These are phyloP conservation scores for Coelogynopora nodosa DNA, from an alignment of 2,888 invertebrate species.

Conservation along the genomic window DNA sequence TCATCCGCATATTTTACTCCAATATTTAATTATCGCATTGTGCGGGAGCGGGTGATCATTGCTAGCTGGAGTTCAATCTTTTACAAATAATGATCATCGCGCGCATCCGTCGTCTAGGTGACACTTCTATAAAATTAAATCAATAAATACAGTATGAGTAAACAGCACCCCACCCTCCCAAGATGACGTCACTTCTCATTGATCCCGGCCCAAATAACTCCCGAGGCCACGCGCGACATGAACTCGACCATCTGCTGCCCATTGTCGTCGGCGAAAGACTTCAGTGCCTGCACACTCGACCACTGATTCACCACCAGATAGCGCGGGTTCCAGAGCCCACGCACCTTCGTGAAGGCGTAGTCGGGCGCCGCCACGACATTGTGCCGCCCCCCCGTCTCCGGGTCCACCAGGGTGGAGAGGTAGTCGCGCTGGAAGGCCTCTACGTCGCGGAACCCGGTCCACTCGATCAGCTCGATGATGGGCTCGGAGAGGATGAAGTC, in stretches of 20 bases:
- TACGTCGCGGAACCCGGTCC: constrained; percentile 39
- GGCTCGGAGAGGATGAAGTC: constrained; percentile 39
- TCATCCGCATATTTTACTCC: too few relatives aligned
- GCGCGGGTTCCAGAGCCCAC: constrained; percentile 41
- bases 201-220: constrained; percentile 37
- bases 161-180: too few relatives aligned
- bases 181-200: constrained; percentile 42
- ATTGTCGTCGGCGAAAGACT: constrained; percentile 40
- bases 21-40: too few relatives aligned
- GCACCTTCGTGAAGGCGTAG: constrained; percentile 28
- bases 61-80: too few relatives aligned
- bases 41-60: too few relatives aligned
- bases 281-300: constrained; percentile 38
- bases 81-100: too few relatives aligned
- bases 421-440: constrained; percentile 39
- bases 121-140: too few relatives aligned
- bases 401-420: constrained; percentile 26
- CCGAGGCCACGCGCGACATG: constrained; percentile 11
- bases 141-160: too few relatives aligned
- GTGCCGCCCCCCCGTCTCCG: constrained; percentile 29
- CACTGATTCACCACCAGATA: constrained; percentile 45
- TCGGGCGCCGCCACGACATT: constrained; percentile 45
- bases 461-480: constrained; percentile 43
- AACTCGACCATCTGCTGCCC: constrained; percentile 37
- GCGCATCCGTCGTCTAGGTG: too few relatives aligned